These are phyloP conservation scores for Dipodomys ordii DNA, from an alignment of 2,113 vertebrate species.

Conservation along the genomic window DNA sequence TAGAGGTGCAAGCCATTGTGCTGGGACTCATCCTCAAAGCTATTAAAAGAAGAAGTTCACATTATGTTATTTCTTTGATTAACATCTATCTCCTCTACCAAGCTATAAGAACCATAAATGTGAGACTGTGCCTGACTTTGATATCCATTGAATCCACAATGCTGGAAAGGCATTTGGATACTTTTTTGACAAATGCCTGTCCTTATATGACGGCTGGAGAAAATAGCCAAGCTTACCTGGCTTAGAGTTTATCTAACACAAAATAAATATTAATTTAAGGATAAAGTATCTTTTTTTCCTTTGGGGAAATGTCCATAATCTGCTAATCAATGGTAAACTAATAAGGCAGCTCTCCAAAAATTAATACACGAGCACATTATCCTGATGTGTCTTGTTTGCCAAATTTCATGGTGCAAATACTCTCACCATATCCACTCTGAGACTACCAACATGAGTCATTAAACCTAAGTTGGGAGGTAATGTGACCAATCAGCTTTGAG, in stretches of 20 bases:
- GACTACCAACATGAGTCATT: not conserved
- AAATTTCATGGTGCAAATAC: not conserved
- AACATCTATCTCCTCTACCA: not conserved
- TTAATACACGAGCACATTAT: no score
- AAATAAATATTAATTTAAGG: not conserved
- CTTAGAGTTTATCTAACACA: not conserved
- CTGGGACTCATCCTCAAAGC: not conserved
- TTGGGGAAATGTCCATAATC: not conserved
- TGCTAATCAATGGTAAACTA: not conserved
- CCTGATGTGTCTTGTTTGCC: not conserved
- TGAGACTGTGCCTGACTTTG: not conserved
- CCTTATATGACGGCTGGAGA: not conserved
- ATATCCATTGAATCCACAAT: not conserved
- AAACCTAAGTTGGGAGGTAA: not conserved
- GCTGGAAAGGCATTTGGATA: not conserved
- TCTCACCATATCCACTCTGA: not conserved
- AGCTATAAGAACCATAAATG: not conserved
- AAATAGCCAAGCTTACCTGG: not conserved
- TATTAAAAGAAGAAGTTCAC: not conserved
- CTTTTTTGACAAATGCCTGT: not conserved
- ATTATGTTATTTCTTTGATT: not conserved
- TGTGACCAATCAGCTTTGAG: not conserved
- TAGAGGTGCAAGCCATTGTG: no score
- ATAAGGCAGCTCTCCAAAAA: not conserved
- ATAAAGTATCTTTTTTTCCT: not conserved